Evolutionary conservation across 2,888 invertebrate genomes (phyloP).

Genomic region (Eledona agricola): DNA sequence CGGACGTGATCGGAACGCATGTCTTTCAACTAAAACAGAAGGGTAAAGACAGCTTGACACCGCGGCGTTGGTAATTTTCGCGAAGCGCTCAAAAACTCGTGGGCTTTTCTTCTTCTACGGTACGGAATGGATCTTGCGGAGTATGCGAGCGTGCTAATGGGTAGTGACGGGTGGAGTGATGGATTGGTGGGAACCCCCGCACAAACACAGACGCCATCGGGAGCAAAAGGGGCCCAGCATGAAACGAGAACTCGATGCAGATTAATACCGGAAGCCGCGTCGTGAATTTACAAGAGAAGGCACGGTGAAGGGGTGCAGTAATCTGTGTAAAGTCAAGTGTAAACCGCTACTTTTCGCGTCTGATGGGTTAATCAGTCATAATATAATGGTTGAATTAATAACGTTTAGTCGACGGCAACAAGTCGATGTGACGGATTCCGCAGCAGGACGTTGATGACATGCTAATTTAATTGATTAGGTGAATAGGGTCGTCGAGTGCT

Average conservation of each 20-base stretch:
- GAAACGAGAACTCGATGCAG: slow-evolving; percentile 54
- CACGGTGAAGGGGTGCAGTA: slow-evolving; percentile 42
- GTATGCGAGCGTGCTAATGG: slow-evolving; percentile 69
- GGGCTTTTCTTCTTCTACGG: no score
- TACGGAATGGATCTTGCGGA: slow-evolving; percentile 52
- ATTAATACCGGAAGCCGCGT: slow-evolving; percentile 57
- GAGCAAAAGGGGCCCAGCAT: slow-evolving; percentile 50
- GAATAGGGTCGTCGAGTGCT: no score
- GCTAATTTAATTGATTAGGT: slow-evolving; percentile 42
- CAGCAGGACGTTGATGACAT: slow-evolving; percentile 41
- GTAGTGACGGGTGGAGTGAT: slow-evolving; percentile 72
- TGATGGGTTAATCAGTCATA: slow-evolving; percentile 50
- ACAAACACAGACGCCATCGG: slow-evolving; percentile 57
- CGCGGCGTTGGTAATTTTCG: slow-evolving; percentile 41
- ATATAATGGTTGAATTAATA: slow-evolving; percentile 47
- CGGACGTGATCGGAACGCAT: slow-evolving; percentile 59
- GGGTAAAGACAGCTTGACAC: slow-evolving; percentile 58
- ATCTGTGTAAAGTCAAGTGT: slow-evolving; percentile 46
- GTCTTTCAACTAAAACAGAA: slow-evolving; percentile 57
- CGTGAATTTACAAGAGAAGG: background rate
- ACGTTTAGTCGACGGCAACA: slow-evolving; percentile 46
- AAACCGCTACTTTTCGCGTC: slow-evolving; percentile 43
- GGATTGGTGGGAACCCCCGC: slow-evolving; percentile 61
- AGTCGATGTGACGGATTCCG: slow-evolving; percentile 45
- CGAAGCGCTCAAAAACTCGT: no score